Base-by-base conservation (phyloP, 1,140 invertebrate genomes). In the Drosophila bifasciata region DNA sequence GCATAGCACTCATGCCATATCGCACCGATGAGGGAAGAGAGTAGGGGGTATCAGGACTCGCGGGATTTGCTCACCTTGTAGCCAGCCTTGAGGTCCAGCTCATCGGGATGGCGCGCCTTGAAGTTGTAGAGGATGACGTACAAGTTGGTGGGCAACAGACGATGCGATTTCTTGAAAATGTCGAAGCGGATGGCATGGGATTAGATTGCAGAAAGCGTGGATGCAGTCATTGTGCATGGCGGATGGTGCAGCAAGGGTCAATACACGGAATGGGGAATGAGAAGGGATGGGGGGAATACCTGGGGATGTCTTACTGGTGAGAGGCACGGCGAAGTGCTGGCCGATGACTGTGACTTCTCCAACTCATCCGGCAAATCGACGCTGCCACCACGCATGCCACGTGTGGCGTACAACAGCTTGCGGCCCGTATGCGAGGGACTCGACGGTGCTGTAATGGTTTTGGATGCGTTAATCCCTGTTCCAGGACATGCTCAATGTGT, bases 51-150 rank as follows among this genome's bases (percentile, higher is more conserved):
- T 17, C 6, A 9, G 15, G 17, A 17, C 16, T 36, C 8, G 19
- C 13, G 13, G n/a, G 11, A 53, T 45, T 21, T 23, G 40, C 76
- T 80, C 57, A 92, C 91, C 91, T 98, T 98, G 92, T 97, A 98
- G 3, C 98, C 98, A 46, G 98, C 97, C 92, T 98, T 98, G 3
- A 99, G 93, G 91, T 99, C 97, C 61, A 99, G 92, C 92, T 99
- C 98, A 91, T 99, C 98, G 44, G 95, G 95, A 92, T 98, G 97
- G 50, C 98, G 94, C 1, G 97, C 96, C 89, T 97, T 97, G 92
- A 98, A 99, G 92, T 98, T 98, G 93, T 99, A 99, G 11, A 99
- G 93, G 21, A 98, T 97, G 39, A 99, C 97, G 92, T 98, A 99
- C 11, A 98, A 93, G 90, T 98, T 98, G 16, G 97, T 97, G 6